A percentile compares a stretch with the other conserved stretches of the same genome.
Evolutionary conservation across 2,888 invertebrate genomes (phyloP).

Genomic region (Atrina japonica): DNA sequence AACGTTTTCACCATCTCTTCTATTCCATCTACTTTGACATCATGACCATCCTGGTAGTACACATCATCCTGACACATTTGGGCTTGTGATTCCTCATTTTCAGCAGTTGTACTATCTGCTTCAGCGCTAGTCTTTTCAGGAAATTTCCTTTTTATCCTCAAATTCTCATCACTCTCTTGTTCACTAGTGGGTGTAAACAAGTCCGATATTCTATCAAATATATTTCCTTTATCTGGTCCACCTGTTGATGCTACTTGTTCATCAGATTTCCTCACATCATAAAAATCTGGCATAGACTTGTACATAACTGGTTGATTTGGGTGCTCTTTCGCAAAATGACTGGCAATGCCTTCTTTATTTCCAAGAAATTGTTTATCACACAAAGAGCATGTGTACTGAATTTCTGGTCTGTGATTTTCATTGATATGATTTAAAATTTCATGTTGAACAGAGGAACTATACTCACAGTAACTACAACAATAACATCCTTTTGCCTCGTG

Average conservation of each 20-base stretch:
- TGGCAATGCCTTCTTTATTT: constrained; percentile 55
- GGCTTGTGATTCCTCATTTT: constrained; percentile 21
- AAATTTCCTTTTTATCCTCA: constrained; percentile 22
- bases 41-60: constrained; percentile 1
- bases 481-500: constrained; percentile 45
- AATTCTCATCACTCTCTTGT: constrained; percentile 11
- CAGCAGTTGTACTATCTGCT: constrained; percentile 65
- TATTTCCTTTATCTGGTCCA: constrained; percentile 54
- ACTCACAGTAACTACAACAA: constrained; percentile 65
- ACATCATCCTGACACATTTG: not conserved
- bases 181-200: constrained; percentile 41
- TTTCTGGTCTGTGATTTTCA: constrained; percentile 53
- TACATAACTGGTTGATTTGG: constrained; percentile 62
- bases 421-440: constrained; percentile 58
- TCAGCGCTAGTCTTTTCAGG: constrained; percentile 61
- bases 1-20: constrained; percentile 39
- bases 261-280: constrained; percentile 53
- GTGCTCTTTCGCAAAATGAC: constrained; percentile 61
- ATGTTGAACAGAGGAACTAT: constrained; percentile 54
- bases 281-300: constrained; percentile 58
- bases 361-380: constrained; percentile 58
- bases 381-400: constrained; percentile 64
- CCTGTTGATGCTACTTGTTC: constrained; percentile 25
- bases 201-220: constrained; percentile 61
- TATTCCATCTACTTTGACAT: constrained; percentile 34